These are phyloP conservation scores for Phocoena phocoena DNA, from an alignment of 2,113 vertebrate genomes.

Conservation along the genomic window DNA sequence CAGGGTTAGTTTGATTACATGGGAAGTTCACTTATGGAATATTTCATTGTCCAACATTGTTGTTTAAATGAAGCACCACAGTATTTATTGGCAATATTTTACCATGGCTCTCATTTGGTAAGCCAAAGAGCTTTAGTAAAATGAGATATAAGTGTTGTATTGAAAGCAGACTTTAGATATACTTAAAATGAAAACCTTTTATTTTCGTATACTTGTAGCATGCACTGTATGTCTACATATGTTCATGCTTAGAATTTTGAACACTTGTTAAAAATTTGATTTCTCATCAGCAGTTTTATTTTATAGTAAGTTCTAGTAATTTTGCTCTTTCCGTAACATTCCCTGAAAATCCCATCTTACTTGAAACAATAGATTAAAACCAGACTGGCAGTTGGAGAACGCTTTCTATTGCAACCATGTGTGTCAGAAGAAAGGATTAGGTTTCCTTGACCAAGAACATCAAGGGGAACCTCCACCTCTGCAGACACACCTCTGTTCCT, in stretches of 20 bases:
- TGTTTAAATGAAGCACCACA: constrained; percentile 11
- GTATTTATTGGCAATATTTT: constrained; percentile 27
- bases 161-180: constrained; percentile 35
- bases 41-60: not conserved
- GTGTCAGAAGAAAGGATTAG: constrained; percentile 77
- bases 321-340: constrained; percentile 63
- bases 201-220: not conserved
- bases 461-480: constrained; percentile 74
- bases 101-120: not conserved
- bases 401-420: constrained; percentile 81
- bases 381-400: constrained; percentile 71
- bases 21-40: not conserved
- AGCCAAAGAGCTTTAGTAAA: constrained; percentile 33
- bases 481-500: constrained; percentile 74
- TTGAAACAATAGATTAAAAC: constrained; percentile 79
- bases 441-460: constrained; percentile 75
- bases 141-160: constrained; percentile 32
- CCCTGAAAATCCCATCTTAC: constrained; percentile 64
- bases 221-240: not conserved
- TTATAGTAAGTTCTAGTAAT: constrained; percentile 69
- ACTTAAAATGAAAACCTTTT: constrained; percentile 33
- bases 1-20: not conserved
- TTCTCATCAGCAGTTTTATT: constrained; percentile 76
- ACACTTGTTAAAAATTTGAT: constrained; percentile 67
- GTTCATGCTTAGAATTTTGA: constrained; percentile 47